Conservation (phyloP, 2,113 vertebrate species). For the Steatornis caripensis region DNA sequence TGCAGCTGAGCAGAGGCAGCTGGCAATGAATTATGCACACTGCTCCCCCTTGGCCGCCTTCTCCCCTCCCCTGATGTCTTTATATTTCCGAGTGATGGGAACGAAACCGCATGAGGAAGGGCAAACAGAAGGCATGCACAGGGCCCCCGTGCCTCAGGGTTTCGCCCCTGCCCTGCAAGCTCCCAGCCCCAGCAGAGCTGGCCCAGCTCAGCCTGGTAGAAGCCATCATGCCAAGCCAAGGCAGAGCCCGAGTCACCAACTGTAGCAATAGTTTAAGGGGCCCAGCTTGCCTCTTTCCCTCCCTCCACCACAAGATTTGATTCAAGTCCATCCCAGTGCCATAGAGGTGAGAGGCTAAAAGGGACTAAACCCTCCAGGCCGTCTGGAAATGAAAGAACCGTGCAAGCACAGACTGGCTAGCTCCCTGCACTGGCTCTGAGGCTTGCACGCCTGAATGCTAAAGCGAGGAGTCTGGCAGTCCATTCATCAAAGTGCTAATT, state of each 20-base stretch:
- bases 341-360: neutral
- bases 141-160: neutral
- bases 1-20: neutral
- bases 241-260: neutral
- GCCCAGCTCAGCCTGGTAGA: rapidly evolving
- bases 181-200: neutral
- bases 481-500: neutral
- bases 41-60: rapidly evolving
- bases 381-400: neutral
- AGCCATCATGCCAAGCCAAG: neutral
- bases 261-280: neutral
- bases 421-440: rapidly evolving
- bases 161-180: neutral
- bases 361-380: neutral
- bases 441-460: neutral
- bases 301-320: neutral
- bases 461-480: neutral
- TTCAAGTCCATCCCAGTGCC: neutral
- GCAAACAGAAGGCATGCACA: neutral
- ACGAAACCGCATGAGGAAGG: neutral
- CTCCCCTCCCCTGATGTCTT: neutral
- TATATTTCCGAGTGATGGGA: neutral
- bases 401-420: neutral
- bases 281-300: neutral
- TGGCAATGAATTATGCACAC: neutral